phyloP scores from a whole-genome alignment of 2,113 vertebrate species.

The Gallinago media region DNA sequence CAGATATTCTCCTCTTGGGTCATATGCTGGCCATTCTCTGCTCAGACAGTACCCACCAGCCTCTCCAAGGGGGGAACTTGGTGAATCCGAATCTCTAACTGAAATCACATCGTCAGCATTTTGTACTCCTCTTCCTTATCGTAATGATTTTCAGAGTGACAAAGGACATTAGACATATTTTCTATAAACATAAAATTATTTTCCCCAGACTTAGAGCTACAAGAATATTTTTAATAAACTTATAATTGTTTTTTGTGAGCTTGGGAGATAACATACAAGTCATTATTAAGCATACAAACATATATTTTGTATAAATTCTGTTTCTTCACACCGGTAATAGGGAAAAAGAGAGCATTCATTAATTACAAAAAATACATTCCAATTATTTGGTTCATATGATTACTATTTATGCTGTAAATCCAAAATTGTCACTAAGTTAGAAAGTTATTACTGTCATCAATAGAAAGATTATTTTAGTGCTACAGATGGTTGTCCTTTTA shows the following conservation, averaged over 20 bases:
- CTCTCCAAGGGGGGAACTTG: not conserved
- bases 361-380: conserved; percentile 50
- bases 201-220: not conserved
- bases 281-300: not conserved
- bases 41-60: not conserved
- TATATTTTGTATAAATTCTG: not conserved
- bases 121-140: not conserved
- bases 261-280: not conserved
- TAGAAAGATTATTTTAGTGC: conserved; percentile 61
- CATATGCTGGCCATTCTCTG: not conserved
- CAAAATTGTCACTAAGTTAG: conserved; percentile 50
- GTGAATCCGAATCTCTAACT: not conserved
- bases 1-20: not conserved
- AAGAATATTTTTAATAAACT: not conserved
- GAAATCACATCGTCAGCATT: not conserved
- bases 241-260: not conserved
- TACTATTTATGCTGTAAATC: conserved; percentile 65
- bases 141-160: not conserved
- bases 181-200: not conserved
- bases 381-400: conserved; percentile 53
- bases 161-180: not conserved
- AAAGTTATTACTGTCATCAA: conserved; percentile 73
- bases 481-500: conserved; percentile 80
- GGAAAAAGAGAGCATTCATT: not conserved
- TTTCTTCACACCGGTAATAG: not conserved